Conservation (phyloP, 2,888 invertebrate genomes). For the Syritta pipiens region DNA sequence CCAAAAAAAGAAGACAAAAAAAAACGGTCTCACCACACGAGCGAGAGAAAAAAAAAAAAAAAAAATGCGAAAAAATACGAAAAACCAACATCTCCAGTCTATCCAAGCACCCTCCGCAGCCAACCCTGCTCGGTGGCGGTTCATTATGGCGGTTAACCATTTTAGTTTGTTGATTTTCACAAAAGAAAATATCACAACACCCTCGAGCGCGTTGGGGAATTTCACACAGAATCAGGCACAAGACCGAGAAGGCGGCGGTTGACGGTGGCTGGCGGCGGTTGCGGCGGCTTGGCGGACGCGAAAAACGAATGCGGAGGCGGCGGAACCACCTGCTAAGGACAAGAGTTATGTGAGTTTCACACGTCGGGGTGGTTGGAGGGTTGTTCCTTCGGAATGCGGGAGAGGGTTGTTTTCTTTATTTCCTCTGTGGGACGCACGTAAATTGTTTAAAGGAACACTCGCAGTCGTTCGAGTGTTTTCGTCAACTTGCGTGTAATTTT, state of each 20-base stretch:
- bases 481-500: slow-evolving; percentile 28
- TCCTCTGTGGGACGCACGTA: background rate
- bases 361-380: background rate
- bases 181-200: slow-evolving; percentile 37
- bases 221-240: slow-evolving; percentile 48
- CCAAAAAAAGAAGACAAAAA: background rate
- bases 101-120: background rate
- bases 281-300: background rate
- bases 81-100: slow-evolving; percentile 19
- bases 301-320: background rate
- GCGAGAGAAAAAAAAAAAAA: background rate
- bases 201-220: slow-evolving; percentile 13
- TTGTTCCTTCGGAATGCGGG: no score
- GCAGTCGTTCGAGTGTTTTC: slow-evolving; percentile 19
- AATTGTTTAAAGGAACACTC: slow-evolving; percentile 14
- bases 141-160: slow-evolving; percentile 48
- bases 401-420: background rate
- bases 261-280: background rate
- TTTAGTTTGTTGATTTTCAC: slow-evolving; percentile 53
- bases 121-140: slow-evolving; percentile 8
- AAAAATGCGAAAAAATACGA: background rate
- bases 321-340: slow-evolving; percentile 21
- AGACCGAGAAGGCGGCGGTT: no score
- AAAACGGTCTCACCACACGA: no score
- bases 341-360: slow-evolving; percentile 1